Evolutionary conservation across 2,888 invertebrate genomes (phyloP), one percentile per base, ranked within the genome.

Genomic region (Charanyca ferruginea): DNA sequence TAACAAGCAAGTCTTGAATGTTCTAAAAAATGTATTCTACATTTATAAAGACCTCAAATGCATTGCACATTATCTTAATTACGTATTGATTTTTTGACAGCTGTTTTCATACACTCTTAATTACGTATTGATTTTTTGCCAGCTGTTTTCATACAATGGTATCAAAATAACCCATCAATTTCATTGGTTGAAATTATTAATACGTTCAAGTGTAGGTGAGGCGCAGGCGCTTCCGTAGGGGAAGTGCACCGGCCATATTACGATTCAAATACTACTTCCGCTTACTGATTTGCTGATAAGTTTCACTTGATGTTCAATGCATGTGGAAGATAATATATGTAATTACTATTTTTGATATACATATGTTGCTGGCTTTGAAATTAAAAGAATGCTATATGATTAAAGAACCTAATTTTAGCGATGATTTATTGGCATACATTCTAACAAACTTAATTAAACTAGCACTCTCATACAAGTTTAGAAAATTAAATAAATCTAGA

Each of bases 201-300:
- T 74, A 73, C 73, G 59, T 64, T 71, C 55, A 55, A 66, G 79
- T 81, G 85, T 87, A 87, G 90, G 87, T 78, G 88, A 77, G 86
- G 73, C 87, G 79, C 81, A 74, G 85, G 73, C 88, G 81, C 80
- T 94, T 94, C 94, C 94, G 93, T 85, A 84, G 89, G 91, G 94
- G 95, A 94, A 94, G 87, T 90, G 89, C 88, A 86, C 83, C 84
- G 76, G 71, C 93, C 91, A 92, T 93, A 90, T 91, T 92, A 83
- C 83, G 86, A 95, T 94, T 94, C 85, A 93, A 94, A 94, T 93
- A 88, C 82, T 85, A 78, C 86, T 92, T 95, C 94, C 94, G 92
- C 64, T 81, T 60, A 69, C 52, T 64, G 76, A 71, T 83, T 77
- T 69, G 58, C 68, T 82, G 82, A 85, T 77, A 80, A 75, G 72